Evolutionary conservation across 1,140 invertebrate species (phyloP), one percentile per base, ranked within the genome.

Genomic region (Dufourea novaeangliae): DNA sequence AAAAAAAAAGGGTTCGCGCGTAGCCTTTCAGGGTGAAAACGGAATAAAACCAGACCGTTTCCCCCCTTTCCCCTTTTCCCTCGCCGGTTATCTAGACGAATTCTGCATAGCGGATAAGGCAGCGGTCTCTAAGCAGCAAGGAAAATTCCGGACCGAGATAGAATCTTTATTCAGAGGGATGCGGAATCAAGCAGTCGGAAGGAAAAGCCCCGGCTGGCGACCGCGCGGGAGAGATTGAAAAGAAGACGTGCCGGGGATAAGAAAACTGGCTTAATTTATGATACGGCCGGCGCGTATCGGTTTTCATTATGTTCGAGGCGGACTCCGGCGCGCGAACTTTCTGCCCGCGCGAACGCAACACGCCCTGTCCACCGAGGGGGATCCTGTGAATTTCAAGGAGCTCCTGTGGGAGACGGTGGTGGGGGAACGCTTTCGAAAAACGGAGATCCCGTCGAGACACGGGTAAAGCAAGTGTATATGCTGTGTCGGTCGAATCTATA

Each of bases 211-310:
- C 63, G 11, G 70, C 32, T 50, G 11, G 70, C 32, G 70, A 73
- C 32, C 70, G 61, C 14, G 63, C 37, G 52, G 39, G 63, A 54
- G 37, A 68, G 27, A 75, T 75, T 67, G 63, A 75, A 75, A 75
- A 68, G 63, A 37, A 37, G 52, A 57, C 63, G 63, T 67, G 63
- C 63, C 27, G 7, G 0, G 72, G 72, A 75, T 75, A 75, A 68
- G 72, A 37, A 68, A 68, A 75, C 50, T 68, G 52, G 63, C n/a
- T 75, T 75, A 75, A 75, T 68, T 75, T 75, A 75, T 37, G 72
- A 75, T 44, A 68, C 27, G 25, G 25, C 11, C 22, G 0, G 25
- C 17, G 1, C 37, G 29, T 75, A 74, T 74, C 71, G 71, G 50
- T 56, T 75, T 75, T 75, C 52, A 67, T 75, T 75, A 75, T 39